phyloP scores from a whole-genome alignment of 2,113 vertebrate genomes.

The Prionailurus bengalensis region DNA sequence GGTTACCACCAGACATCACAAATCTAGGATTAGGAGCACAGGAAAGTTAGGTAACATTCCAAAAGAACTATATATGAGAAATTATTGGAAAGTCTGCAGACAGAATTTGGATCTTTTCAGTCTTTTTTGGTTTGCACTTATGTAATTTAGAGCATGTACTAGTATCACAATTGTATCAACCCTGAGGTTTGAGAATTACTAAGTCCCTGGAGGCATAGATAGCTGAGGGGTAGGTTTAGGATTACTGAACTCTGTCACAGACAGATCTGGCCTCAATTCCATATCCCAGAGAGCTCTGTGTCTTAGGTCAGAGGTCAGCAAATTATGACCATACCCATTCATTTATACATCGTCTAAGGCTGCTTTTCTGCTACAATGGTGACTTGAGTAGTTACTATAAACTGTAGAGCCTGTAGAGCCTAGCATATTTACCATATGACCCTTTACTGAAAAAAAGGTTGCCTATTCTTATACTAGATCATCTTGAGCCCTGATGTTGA shows the following conservation, averaged over 20 bases:
- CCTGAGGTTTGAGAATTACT: not conserved
- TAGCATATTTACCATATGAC: not conserved
- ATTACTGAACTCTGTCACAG: not conserved
- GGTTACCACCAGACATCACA: not conserved
- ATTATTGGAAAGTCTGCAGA: not conserved
- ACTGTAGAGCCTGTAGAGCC: not conserved
- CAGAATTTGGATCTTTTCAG: not conserved
- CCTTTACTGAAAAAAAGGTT: not conserved
- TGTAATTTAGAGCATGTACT: not conserved
- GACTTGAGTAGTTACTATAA: not conserved
- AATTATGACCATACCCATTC: not conserved
- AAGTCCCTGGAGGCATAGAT: not conserved
- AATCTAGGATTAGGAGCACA: not conserved
- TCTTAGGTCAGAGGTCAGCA: not conserved
- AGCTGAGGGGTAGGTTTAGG: not conserved
- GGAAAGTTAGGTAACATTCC: not conserved
- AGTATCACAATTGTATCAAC: not conserved
- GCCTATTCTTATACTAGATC: not conserved
- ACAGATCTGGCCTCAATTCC: not conserved
- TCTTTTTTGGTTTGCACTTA: not conserved
- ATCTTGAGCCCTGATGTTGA: not conserved
- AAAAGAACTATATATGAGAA: not conserved
- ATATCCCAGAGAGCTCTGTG: not conserved
- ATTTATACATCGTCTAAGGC: not conserved
- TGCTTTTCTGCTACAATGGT: not conserved